A percentile compares a stretch with the other conserved stretches of the same genome.
Conservation (phyloP, 53 echinoderm and acorn worm species). For the Mesocentrotus franciscanus region DNA sequence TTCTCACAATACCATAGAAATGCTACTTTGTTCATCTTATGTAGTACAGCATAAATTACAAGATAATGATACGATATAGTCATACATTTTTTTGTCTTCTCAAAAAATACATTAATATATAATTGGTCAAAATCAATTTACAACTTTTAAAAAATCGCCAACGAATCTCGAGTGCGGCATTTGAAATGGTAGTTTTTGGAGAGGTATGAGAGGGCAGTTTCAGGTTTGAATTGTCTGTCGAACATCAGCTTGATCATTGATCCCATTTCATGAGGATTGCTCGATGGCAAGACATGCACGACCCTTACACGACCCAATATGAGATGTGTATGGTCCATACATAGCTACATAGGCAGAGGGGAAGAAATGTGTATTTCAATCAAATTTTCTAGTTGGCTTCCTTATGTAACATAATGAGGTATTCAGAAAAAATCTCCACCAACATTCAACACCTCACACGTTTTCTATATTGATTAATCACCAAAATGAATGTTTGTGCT, state of each 20-base stretch:
- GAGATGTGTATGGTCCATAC: background rate
- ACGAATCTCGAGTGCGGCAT: conserved; percentile 30
- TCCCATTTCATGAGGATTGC: background rate
- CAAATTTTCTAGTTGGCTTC: background rate
- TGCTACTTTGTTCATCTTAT: conserved; percentile 4
- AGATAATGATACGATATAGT: conserved; percentile 47
- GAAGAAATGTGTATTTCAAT: background rate
- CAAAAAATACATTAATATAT: conserved; percentile 61
- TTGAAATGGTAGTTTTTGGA: conserved; percentile 4
- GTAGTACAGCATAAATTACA: conserved; percentile 66
- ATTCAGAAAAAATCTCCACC: conserved; percentile 46
- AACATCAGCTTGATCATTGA: background rate
- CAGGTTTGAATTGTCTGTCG: conserved; percentile 3
- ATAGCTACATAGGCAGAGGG: background rate
- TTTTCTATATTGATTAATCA: background rate
- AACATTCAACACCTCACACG: conserved; percentile 14
- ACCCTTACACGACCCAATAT: background rate
- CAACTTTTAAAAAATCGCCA: conserved; percentile 68
- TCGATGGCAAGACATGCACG: background rate
- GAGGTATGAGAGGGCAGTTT: conserved; percentile 26
- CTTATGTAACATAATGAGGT: conserved; percentile 21
- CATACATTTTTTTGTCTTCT: conserved; percentile 29
- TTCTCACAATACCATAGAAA: conserved; percentile 35
- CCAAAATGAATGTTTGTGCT: background rate
- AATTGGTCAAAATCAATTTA: conserved; percentile 67